A percentile compares a stretch with the other conserved stretches of the same genome.
These are phyloP conservation scores for Dolichotis patagonum DNA, from an alignment of 2,113 vertebrate genomes.

Conservation along the genomic window DNA sequence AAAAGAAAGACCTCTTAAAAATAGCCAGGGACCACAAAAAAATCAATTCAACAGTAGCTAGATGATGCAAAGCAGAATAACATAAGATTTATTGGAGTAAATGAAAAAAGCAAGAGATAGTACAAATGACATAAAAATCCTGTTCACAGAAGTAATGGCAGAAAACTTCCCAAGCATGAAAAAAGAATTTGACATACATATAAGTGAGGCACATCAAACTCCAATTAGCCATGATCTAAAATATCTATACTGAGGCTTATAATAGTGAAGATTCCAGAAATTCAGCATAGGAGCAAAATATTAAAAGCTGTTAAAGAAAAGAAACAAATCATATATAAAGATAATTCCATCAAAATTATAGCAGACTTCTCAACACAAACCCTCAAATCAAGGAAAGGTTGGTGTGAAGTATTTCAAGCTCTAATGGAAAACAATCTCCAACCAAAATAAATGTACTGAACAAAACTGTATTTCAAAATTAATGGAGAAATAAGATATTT, in stretches of 20 bases:
- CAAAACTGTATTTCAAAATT: background rate
- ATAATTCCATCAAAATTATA: background rate
- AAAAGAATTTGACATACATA: background rate
- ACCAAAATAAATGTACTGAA: background rate
- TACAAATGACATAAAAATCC: background rate
- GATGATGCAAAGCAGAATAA: no score
- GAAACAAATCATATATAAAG: background rate
- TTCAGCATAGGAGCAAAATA: background rate
- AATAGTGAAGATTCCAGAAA: background rate
- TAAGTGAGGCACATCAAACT: background rate
- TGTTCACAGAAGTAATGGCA: background rate
- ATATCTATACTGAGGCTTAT: background rate
- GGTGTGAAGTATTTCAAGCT: background rate
- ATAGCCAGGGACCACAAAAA: no score
- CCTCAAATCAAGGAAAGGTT: background rate
- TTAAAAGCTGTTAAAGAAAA: background rate
- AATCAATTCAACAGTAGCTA: no score
- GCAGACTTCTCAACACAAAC: background rate
- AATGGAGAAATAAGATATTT: background rate
- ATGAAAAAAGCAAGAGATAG: no score
- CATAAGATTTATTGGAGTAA: no score
- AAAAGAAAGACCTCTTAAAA: no score
- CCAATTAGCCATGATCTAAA: background rate
- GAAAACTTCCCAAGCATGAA: background rate
- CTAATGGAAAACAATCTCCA: background rate